A percentile compares a stretch with the other conserved stretches of the same genome.
Conservation (phyloP, 2,888 invertebrate genomes). For the Caenorhabditis doughertyi region DNA sequence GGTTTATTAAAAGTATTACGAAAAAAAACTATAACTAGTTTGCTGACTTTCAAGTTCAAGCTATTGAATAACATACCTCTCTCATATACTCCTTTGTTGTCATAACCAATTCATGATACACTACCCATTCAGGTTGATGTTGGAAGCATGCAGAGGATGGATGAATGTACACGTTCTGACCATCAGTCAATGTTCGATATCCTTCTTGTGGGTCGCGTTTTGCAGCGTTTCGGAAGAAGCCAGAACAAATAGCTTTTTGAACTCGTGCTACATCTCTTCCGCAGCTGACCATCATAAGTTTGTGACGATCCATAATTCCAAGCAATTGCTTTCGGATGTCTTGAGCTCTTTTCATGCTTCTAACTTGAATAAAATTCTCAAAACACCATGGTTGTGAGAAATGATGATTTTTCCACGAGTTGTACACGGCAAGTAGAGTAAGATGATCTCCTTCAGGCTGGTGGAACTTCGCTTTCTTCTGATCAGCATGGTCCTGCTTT, state of each 20-base stretch:
- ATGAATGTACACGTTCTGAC: slow-evolving; percentile 96
- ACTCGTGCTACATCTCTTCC: slow-evolving; percentile 95
- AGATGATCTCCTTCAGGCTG: slow-evolving; percentile 98
- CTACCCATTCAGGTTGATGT: slow-evolving; percentile 99
- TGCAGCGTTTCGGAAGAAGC: slow-evolving; percentile 97
- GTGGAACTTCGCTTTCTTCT: slow-evolving; percentile 99
- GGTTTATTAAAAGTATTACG: neutral
- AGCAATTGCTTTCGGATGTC: slow-evolving; percentile 97
- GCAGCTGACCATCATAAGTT: slow-evolving; percentile 96
- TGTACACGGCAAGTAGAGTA: slow-evolving; percentile 97
- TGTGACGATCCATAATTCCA: slow-evolving; percentile 87
- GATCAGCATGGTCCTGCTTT: slow-evolving; percentile 96
- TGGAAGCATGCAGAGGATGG: slow-evolving; percentile 98
- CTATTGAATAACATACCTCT: slow-evolving; percentile 87
- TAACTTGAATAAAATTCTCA: slow-evolving; percentile 98
- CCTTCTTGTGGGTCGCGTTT: slow-evolving; percentile 99
- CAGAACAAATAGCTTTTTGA: slow-evolving; percentile 97
- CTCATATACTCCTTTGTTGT: slow-evolving; percentile 99
- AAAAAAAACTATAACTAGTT: no score
- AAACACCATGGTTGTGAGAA: slow-evolving; percentile 99
- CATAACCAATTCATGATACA: slow-evolving; percentile 98
- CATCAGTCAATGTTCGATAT: slow-evolving; percentile 96
- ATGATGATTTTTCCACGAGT: slow-evolving; percentile 99
- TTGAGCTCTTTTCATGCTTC: slow-evolving; percentile 93
- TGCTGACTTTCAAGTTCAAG: neutral